A percentile compares a stretch with the other conserved stretches of the same genome.
These are phyloP conservation scores for Oopsacas minuta DNA, from an alignment of 37 sponge, comb jelly and placozoan species.

Conservation along the genomic window DNA sequence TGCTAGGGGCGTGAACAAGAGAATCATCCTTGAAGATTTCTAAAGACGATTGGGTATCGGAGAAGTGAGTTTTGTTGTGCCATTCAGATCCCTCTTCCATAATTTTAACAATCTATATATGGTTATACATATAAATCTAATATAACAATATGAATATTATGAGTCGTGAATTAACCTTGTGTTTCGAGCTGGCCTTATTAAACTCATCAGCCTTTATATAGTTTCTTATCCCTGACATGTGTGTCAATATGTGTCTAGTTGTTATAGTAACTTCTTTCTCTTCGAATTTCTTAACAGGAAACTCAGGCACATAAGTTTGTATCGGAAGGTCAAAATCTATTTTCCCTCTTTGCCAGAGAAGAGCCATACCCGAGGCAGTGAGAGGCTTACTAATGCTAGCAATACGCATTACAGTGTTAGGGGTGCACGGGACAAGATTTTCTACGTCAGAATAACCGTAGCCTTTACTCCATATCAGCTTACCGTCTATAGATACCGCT, in stretches of 20 bases:
- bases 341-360: constrained; percentile 50
- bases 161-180: no score
- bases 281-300: constrained; percentile 50
- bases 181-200: background rate
- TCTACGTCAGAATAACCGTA: constrained; percentile 67
- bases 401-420: constrained; percentile 61
- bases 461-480: constrained; percentile 46
- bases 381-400: constrained; percentile 85
- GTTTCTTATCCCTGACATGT: constrained; percentile 61
- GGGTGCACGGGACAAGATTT: constrained; percentile 35
- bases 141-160: no score
- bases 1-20: constrained; percentile 41
- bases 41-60: constrained; percentile 38
- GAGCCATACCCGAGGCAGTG: constrained; percentile 50
- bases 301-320: constrained; percentile 47
- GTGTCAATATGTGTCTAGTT: constrained; percentile 46
- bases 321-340: constrained; percentile 70
- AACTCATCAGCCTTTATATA: constrained; percentile 26
- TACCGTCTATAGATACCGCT: constrained; percentile 46
- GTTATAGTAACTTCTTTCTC: constrained; percentile 50
- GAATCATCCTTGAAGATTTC: constrained; percentile 54
- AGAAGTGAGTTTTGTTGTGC: constrained; percentile 35
- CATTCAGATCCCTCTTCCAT: constrained; percentile 34
- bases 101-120: background rate
- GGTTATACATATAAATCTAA: no score